Percentiles rank a stretch among this genome's conserved stretches.
These are phyloP conservation scores for Notothenia rossii DNA, from an alignment of 2,113 vertebrate genomes.

Conservation along the genomic window DNA sequence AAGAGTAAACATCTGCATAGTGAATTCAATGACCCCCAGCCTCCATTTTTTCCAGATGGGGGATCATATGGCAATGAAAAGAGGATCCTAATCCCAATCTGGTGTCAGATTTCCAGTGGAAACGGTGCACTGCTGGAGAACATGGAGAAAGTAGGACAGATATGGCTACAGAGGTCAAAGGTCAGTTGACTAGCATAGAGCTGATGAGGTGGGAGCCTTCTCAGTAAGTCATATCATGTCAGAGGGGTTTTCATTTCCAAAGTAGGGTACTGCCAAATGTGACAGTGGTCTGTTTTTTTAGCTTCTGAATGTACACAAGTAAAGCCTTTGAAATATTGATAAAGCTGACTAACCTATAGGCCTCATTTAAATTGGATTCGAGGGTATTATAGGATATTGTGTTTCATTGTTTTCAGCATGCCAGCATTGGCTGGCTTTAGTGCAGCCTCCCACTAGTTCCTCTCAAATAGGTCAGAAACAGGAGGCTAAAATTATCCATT, in stretches of 20 bases:
- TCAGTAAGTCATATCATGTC: constrained; percentile 3
- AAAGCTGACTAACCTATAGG: constrained; percentile 7
- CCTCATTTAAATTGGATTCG: constrained; percentile 32
- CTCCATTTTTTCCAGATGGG: constrained; percentile 61
- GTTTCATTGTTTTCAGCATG: constrained; percentile 12
- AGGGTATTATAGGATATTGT: constrained; percentile 30
- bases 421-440: constrained; percentile 19
- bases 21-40: constrained; percentile 40
- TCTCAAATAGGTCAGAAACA: constrained; percentile 55
- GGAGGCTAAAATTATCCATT: constrained; percentile 32
- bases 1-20: neutral
- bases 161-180: constrained; percentile 62
- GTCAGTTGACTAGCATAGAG: constrained; percentile 45
- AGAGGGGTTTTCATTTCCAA: neutral
- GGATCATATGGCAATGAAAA: constrained; percentile 63
- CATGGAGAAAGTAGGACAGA: constrained; percentile 72
- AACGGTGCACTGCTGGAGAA: constrained; percentile 38
- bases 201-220: constrained; percentile 40
- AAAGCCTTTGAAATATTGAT: constrained; percentile 18
- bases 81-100: constrained; percentile 82
- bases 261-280: neutral
- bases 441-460: constrained; percentile 16
- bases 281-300: neutral
- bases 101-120: constrained; percentile 68
- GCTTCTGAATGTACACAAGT: neutral